Evolutionary conservation across 2,888 invertebrate genomes (phyloP).

Genomic region (Taphrorychus bicolor): DNA sequence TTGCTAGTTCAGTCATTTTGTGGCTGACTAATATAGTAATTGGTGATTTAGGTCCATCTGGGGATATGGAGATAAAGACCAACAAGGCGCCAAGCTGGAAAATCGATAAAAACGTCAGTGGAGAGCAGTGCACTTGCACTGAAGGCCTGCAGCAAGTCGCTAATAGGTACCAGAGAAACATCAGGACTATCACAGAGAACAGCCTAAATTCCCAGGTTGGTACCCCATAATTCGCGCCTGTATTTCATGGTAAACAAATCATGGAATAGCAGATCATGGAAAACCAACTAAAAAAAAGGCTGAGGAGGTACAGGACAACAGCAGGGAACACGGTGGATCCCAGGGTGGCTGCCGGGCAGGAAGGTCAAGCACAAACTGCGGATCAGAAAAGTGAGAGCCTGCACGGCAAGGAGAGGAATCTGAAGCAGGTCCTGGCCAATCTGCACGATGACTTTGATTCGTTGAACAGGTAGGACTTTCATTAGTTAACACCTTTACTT

Average conservation of each 20-base stretch:
- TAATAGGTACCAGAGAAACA: constrained; percentile 45
- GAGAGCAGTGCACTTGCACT: constrained; percentile 54
- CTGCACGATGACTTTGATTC: constrained; percentile 57
- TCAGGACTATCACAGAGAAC: constrained; percentile 23
- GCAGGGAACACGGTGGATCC: background rate
- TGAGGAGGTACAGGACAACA: constrained; percentile 16
- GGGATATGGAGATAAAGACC: constrained; percentile 50
- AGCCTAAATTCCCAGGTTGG: constrained; percentile 27
- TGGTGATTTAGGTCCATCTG: constrained; percentile 46
- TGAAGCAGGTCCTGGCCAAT: constrained; percentile 56
- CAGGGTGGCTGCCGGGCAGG: constrained; percentile 10
- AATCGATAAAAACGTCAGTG: constrained; percentile 43
- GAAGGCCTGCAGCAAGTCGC: constrained; percentile 54
- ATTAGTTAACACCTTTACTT: too few relatives aligned
- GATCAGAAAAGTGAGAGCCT: constrained; percentile 22
- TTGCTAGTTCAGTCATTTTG: too few relatives aligned
- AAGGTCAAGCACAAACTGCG: constrained; percentile 4
- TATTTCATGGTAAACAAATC: background rate
- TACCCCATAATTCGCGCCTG: background rate
- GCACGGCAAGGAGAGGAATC: constrained; percentile 52
- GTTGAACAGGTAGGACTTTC: constrained; percentile 52
- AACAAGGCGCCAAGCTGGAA: constrained; percentile 46
- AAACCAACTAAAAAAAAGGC: constrained; percentile 15
- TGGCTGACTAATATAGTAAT: background rate
- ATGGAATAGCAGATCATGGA: constrained; percentile 6